Evolutionary conservation across 2,888 invertebrate genomes (phyloP), one percentile per base, ranked within the genome.

Genomic region (Mystacides longicornis): DNA sequence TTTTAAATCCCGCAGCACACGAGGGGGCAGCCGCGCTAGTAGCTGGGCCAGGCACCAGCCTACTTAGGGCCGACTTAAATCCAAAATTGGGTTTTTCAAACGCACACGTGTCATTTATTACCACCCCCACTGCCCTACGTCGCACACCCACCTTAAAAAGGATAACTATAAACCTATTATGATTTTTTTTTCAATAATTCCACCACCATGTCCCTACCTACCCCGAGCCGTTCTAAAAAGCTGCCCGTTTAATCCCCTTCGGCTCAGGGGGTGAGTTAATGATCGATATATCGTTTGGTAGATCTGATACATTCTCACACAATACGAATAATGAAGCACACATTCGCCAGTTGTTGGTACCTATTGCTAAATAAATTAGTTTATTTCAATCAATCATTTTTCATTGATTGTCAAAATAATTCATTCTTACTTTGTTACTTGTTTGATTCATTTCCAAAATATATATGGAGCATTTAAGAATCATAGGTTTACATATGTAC

Each of bases 41-140:
- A 23, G 58, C 42, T 54, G 52, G 57, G 59, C 59, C 57, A 55
- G 54, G 45, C 56, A 58, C 60, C 60, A 55, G 60, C 72, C 75
- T 74, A 77, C 77, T 77, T 77, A 77, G 74, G 77, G 77, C 76
- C 73, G 76, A 77, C 76, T 77, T 77, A 77, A 77, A 77, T 77
- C 77, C 76, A 73, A 77, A 77, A 77, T 77, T 77, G 77, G 77
- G 77, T 77, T 77, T 77, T 77, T 77, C 75, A 74, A 75, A 76
- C 75, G 75, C 75, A 76, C 77, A 77, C 77, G 77, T 77, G 77
- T 77, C 77, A 77, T 77, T 77, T 77, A 77, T 77, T 77, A 77
- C 74, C 68, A 72, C 74, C 74, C 75, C 56, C 55, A 67, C 43
- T 22, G 57, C 49, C 51, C 57, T 16, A 49, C 48, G 16, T 20